Evolutionary conservation across 1,140 invertebrate species (phyloP).

Genomic region (Sipha flava): DNA sequence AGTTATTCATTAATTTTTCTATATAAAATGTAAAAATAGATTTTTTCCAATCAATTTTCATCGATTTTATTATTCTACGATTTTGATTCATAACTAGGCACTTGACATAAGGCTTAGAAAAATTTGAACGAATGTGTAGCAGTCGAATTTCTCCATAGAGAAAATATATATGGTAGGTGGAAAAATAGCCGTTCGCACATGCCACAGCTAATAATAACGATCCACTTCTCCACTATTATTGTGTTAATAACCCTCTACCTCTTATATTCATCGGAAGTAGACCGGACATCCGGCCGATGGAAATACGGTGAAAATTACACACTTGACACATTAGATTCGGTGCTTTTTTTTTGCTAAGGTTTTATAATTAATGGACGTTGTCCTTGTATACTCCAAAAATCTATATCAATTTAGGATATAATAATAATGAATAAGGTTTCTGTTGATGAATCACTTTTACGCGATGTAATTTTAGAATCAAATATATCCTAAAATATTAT

Average conservation of each 20-base stretch:
- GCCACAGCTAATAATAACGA: neutral
- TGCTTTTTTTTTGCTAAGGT: neutral
- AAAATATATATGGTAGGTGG: neutral
- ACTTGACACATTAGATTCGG: neutral
- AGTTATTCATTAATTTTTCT: too few relatives aligned
- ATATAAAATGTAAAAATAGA: too few relatives aligned
- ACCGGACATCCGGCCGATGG: neutral
- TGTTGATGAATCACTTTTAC: neutral
- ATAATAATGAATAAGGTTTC: slow-evolving; percentile 8
- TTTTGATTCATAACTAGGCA: too few relatives aligned
- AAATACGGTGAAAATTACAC: slow-evolving; percentile 8
- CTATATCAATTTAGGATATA: neutral
- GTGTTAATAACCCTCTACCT: neutral
- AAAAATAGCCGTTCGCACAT: neutral
- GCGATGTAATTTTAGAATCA: too few relatives aligned
- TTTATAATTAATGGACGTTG: neutral
- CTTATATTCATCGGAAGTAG: neutral
- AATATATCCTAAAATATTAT: too few relatives aligned
- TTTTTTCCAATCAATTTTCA: too few relatives aligned
- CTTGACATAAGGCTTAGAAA: too few relatives aligned
- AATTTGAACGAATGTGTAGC: neutral
- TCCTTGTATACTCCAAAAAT: neutral
- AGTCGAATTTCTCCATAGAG: too few relatives aligned
- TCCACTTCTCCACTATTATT: neutral
- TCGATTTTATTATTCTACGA: too few relatives aligned